Base-by-base conservation (phyloP, 2,888 invertebrate genomes). In the Pheosia gnoma region DNA sequence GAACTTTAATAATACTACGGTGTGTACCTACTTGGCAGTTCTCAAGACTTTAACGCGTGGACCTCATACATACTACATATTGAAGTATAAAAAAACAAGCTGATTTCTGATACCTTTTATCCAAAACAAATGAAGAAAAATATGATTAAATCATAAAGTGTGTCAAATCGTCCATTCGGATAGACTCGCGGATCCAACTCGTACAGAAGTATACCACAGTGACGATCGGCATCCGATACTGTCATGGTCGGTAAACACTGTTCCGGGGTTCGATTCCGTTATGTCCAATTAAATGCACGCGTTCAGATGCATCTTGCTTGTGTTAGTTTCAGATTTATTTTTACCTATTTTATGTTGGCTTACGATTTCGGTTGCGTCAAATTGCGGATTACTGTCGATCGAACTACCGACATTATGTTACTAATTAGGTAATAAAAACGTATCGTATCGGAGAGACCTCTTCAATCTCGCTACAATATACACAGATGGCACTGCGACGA, bases 251-350 rank as follows among this genome's bases (percentile, higher is more conserved):
- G 66, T 72, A 71, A 75, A 65, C 77, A 71, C 70, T 70, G 86
- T 87, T 87, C 85, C 87, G 85, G 78, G 69, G 75, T 74, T 75
- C 77, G 81, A 69, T 75, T 81, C 81, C 78, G 80, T 85, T 85
- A 86, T 74, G 68, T 77, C 64, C 80, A 81, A 81, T 84, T 82
- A 81, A 76, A 72, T 70, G 68, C 78, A 79, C 74, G 71, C 75
- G 66, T 71, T 66, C 69, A 57, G 69, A 74, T 70, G 68, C 71
- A 77, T 76, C 74, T 75, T 67, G 58, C 74, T 75, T 68, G 58
- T 53, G 58, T 65, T 25, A 39, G 56, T 57, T 59, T 57, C 38
- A 57, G n/a, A 57, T 25, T 11, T 25, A 25, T 25, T 25, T 25
- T 8, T 37, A 5, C 4, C 38, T 37, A 53, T 53, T 38, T 53